Evolutionary conservation across 2,113 vertebrate genomes (phyloP), one percentile per base, ranked within the genome.

Genomic region (Rhagologus leucostigma): DNA sequence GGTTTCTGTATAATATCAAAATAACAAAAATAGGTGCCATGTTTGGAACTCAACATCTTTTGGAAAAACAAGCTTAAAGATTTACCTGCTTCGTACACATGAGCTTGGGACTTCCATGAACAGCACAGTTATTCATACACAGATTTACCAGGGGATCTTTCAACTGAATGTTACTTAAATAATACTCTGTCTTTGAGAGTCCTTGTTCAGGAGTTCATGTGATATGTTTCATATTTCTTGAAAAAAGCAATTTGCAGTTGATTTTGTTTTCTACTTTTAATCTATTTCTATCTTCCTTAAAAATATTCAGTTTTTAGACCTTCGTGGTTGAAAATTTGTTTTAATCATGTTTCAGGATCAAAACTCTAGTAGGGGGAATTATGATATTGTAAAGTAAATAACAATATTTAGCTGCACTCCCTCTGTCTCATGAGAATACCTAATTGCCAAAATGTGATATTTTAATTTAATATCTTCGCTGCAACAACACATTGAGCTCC

Each of bases 361-460:
- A 92, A 94, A 83, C 29, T 49, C 32, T 69, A 71, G 68, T 60
- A 87, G 27, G 10, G 87, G 21, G 70, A 87, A 95, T 96, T 78
- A 88, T 33, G 53, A 81, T 80, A 73, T 76, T 85, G n/a, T n/a
- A 67, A 87, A 91, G 68, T 77, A 93, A 96, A 96, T 91, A 94
- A 89, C 50, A 89, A 89, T 73, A 89, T 90, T 93, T 92, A 82
- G 63, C 86, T 95, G 85, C 37, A 67, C 50, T 85, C 83, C 67
- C 39, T 46, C 67, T 95, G 39, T 60, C 90, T 96, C 83, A 47
- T 37, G 29, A 87, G 74, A 92, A 79, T n/a, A 88, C 35, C 41
- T 87, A 87, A 95, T 95, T 95, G 86, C 24, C 16, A 76, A 95
- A 92, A 92, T 91, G 35, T 85, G 74, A 75, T 91, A 65, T 90